Percentiles rank a stretch among this genome's conserved stretches.
Evolutionary conservation across 2,797 vertebrate species (phyloP).

Genomic region (Xerus rutilus): DNA sequence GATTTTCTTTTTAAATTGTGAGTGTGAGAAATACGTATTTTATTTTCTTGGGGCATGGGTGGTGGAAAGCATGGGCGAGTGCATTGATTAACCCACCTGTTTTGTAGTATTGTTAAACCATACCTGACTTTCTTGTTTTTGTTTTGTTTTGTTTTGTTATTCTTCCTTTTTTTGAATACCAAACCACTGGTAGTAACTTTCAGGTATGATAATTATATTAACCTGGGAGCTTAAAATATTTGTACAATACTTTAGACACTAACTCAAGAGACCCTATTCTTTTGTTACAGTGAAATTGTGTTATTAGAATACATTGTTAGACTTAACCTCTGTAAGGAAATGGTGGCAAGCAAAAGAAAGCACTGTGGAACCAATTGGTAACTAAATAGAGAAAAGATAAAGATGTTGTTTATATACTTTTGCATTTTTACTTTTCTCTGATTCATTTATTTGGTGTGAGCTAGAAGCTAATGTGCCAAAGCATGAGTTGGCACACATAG

Average conservation of each 20-base stretch:
- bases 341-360: background rate
- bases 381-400: slow-evolving; percentile 48
- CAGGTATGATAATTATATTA: slow-evolving; percentile 44
- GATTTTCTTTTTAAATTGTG: slow-evolving; percentile 81
- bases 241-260: slow-evolving; percentile 32
- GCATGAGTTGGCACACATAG: background rate
- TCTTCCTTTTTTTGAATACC: background rate
- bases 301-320: slow-evolving; percentile 23
- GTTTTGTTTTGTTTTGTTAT: slow-evolving; percentile 15
- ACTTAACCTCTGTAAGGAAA: slow-evolving; percentile 37
- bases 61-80: slow-evolving; percentile 43
- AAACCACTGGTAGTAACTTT: slow-evolving; percentile 27
- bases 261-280: slow-evolving; percentile 27
- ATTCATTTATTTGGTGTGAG: background rate
- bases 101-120: slow-evolving; percentile 34
- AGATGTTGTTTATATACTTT: slow-evolving; percentile 34
- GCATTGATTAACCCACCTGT: slow-evolving; percentile 35
- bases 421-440: slow-evolving; percentile 31
- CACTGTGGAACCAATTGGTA: slow-evolving; percentile 19
- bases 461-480: background rate
- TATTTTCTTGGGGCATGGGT: slow-evolving; percentile 43
- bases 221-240: slow-evolving; percentile 36
- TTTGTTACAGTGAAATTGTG: background rate
- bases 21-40: slow-evolving; percentile 65
- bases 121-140: background rate